Base-by-base conservation (phyloP, 2,797 vertebrate genomes). In the Etheostoma perlongum region DNA sequence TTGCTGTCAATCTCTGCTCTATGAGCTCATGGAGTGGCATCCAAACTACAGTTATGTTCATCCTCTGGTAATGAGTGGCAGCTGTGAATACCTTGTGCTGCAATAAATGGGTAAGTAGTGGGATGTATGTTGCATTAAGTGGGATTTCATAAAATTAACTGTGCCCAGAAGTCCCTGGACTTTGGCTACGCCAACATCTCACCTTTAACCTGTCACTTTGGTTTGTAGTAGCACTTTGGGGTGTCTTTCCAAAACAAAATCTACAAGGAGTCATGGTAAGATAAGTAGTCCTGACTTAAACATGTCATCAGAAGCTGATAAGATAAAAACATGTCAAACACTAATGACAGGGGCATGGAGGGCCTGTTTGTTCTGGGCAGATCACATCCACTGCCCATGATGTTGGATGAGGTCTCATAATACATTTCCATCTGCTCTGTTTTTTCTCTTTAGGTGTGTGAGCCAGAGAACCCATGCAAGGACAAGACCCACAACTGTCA, bases 401-500 rank as follows among this genome's bases (percentile, higher is more conserved):
- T 61, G 48, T 60, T 76, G n/a, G 7, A 55, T 63, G 23, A 54
- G 1, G 18, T 55, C 2, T 78, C 14, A 33, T 8, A 16, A 52
- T 63, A 57, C 11, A 52, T 4, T 74, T 64, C 13, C 23, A 49
- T 9, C 46, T 73, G 4, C 23, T 10, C 6, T 58, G 25, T 60
- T 27, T 70, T 69, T 79, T n/a, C 55, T 73, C 51, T 87, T 1
- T 74, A 99, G 98, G 94, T 97, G 58, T 99, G 98, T 68, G 98
- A 99, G 86, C 98, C 97, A 2, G 96, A 97, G 86, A 98, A 99
- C 82, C 98, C 98, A 0, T 99, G 98, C 91, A 97, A 96, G 73
- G 98, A 99, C 84, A 96, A 95, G 89, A 98, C 97, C 1, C 97
- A 99, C 91, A 96, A 74, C 90, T 99, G 98, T 90, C 97, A 99